Conservation (phyloP, 2,888 invertebrate species). For the Polydrusus cervinus region DNA sequence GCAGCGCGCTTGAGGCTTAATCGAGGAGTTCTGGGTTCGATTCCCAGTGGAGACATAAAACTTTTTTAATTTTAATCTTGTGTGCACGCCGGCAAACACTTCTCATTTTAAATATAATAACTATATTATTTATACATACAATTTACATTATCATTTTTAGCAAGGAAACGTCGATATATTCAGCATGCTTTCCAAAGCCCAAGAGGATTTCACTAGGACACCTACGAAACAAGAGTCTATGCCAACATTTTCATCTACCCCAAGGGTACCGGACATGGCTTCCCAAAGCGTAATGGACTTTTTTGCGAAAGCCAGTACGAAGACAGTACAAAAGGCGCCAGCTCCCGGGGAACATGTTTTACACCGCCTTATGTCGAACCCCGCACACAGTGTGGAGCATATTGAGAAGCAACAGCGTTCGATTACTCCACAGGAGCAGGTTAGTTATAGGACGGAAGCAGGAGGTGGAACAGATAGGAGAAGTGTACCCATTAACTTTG, state of each 20-base stretch:
- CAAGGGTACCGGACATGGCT: constrained; percentile 80
- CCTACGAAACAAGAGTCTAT: constrained; percentile 66
- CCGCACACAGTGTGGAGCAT: constrained; percentile 89
- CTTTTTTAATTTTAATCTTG: too few relatives aligned
- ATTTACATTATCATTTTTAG: constrained; percentile 17
- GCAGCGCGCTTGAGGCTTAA: too few relatives aligned
- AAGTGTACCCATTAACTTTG: constrained; percentile 66
- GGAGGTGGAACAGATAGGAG: constrained; percentile 61
- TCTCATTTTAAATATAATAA: too few relatives aligned
- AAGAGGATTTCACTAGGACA: constrained; percentile 86
- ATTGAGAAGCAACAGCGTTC: constrained; percentile 90
- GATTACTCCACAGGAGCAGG: constrained; percentile 76
- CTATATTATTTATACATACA: too few relatives aligned
- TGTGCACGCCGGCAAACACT: too few relatives aligned
- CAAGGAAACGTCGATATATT: constrained; percentile 77
- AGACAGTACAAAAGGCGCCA: constrained; percentile 74
- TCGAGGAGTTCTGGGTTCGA: too few relatives aligned
- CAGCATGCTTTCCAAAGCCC: constrained; percentile 91
- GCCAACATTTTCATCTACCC: constrained; percentile 66
- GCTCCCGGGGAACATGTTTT: constrained; percentile 75
- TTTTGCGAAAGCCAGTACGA: constrained; percentile 84
- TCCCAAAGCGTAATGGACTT: constrained; percentile 92
- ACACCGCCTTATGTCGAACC: constrained; percentile 87
- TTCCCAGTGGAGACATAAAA: too few relatives aligned
- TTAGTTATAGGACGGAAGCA: constrained; percentile 33